A percentile compares a stretch with the other conserved stretches of the same genome.
Evolutionary conservation across 2,113 vertebrate species (phyloP).

Genomic region (Tenebrosternarchus preto): DNA sequence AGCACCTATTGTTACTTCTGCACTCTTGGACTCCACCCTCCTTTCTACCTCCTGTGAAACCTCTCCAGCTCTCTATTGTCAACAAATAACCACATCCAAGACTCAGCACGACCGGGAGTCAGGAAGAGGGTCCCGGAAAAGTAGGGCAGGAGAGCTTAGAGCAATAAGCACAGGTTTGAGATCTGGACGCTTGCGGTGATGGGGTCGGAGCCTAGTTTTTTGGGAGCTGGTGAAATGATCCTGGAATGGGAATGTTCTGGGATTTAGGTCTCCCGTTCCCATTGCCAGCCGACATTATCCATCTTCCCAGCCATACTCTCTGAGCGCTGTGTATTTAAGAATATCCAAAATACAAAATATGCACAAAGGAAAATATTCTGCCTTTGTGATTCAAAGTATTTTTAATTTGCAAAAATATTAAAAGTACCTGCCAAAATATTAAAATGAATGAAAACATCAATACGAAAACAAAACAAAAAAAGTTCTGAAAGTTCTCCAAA

Average conservation of each 20-base stretch:
- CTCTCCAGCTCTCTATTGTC: conserved; percentile 30
- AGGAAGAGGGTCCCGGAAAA: neutral
- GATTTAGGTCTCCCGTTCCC: neutral
- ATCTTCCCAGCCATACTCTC: neutral
- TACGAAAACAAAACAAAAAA: too few species aligned
- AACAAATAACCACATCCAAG: conserved; percentile 18
- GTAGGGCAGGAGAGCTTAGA: too few species aligned
- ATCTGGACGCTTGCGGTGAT: neutral
- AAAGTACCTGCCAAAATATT: too few species aligned
- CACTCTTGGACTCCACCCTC: neutral
- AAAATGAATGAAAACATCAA: too few species aligned
- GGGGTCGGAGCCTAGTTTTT: neutral
- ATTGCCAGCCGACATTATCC: neutral
- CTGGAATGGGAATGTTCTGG: neutral
- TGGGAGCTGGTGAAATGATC: neutral
- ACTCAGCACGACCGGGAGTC: neutral
- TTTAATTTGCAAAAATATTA: neutral
- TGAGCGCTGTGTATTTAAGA: neutral
- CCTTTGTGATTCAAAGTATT: neutral
- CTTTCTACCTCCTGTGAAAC: conserved; percentile 8
- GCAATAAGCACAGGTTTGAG: neutral
- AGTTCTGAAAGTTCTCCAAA: too few species aligned
- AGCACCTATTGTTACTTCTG: conserved; percentile 25
- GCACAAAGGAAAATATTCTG: neutral
- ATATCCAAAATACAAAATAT: conserved; percentile 1